These are phyloP conservation scores for Drosophila tani DNA, from an alignment of 1,140 invertebrate genomes.

Conservation along the genomic window DNA sequence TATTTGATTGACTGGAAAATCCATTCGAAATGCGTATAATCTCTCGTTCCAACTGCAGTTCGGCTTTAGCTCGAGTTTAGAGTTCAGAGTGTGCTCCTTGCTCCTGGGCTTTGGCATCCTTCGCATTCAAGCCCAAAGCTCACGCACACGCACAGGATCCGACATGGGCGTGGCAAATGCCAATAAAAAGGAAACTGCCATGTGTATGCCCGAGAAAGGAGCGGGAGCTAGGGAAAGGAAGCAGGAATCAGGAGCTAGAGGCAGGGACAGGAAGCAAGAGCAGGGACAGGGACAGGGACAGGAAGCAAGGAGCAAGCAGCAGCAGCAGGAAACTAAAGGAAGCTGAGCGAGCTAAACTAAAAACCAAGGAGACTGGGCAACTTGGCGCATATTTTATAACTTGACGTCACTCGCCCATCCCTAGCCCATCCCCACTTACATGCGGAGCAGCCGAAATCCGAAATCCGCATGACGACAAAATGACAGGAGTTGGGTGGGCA, in stretches of 20 bases:
- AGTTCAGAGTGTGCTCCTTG: too few species aligned
- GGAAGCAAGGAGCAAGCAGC: neutral
- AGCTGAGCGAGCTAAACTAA: slow-evolving; percentile 53
- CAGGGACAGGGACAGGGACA: neutral
- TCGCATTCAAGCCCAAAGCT: slow-evolving; percentile 5
- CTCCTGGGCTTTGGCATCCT: neutral
- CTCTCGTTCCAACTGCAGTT: too few species aligned
- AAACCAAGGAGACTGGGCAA: slow-evolving; percentile 29
- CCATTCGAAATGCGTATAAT: too few species aligned
- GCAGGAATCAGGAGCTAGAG: neutral
- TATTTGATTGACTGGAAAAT: too few species aligned
- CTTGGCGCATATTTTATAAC: slow-evolving; percentile 77
- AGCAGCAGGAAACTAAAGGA: slow-evolving; percentile 7
- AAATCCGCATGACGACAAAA: slow-evolving; percentile 53
- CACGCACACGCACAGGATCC: slow-evolving; percentile 9
- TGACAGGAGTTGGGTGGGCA: slow-evolving; percentile 22
- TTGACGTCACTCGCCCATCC: slow-evolving; percentile 60
- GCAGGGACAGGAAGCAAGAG: neutral
- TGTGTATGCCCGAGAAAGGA: slow-evolving; percentile 15
- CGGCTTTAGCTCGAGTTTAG: too few species aligned
- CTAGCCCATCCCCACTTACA: neutral
- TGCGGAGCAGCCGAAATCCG: slow-evolving; percentile 35
- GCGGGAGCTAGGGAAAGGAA: slow-evolving; percentile 1
- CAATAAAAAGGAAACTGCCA: slow-evolving; percentile 38
- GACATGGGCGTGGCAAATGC: slow-evolving; percentile 68